phyloP scores from a whole-genome alignment of 2,113 vertebrate genomes.

The Mobula hypostoma region DNA sequence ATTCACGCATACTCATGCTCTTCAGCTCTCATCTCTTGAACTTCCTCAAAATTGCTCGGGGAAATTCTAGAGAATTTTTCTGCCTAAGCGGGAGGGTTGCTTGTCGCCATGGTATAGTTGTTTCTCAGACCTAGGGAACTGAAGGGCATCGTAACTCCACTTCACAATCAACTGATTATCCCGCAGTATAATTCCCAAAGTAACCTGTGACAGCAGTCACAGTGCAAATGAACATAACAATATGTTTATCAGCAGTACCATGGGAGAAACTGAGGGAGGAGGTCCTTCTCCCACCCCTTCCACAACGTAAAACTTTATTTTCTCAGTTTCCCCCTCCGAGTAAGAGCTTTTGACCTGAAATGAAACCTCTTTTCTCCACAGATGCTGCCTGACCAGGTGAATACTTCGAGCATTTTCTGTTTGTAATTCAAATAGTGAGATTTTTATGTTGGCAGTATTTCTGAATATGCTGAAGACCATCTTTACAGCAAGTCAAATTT shows the following conservation, averaged over 20 bases:
- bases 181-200: not conserved
- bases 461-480: not conserved
- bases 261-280: not conserved
- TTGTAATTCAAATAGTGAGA: no score
- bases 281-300: no score
- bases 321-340: no score
- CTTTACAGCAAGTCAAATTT: not conserved
- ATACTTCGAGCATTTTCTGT: no score
- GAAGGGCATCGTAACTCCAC: not conserved
- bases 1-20: not conserved
- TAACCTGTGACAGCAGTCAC: not conserved
- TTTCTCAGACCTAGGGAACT: not conserved
- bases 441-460: not conserved
- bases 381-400: no score
- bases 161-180: not conserved
- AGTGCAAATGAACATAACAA: not conserved
- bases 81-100: not conserved
- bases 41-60: not conserved
- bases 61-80: not conserved
- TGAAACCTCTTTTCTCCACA: no score
- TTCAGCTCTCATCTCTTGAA: not conserved
- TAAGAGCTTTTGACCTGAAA: no score
- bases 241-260: not conserved
- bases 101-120: not conserved
- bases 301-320: no score